Evolutionary conservation across 2,113 vertebrate genomes (phyloP).

Genomic region (Uria aalge): DNA sequence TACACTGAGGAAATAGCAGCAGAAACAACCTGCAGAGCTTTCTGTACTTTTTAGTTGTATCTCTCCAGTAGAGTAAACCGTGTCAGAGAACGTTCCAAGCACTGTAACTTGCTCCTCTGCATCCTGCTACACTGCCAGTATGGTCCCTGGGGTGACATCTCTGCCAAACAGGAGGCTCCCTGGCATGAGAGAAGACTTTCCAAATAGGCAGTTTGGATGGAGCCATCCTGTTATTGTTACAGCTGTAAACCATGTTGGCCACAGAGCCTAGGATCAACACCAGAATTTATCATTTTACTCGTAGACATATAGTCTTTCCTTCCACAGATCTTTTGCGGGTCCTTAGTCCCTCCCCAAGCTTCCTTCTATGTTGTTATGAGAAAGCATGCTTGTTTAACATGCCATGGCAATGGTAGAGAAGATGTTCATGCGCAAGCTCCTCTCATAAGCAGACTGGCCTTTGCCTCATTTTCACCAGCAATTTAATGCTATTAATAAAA

Average conservation of each 20-base stretch:
- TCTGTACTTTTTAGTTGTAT: not conserved
- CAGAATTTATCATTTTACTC: not conserved
- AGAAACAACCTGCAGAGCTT: not conserved
- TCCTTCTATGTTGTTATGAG: not conserved
- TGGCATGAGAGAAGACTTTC: not conserved
- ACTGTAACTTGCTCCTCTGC: not conserved
- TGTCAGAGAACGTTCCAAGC: not conserved
- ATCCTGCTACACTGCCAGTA: not conserved
- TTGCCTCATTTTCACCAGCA: not conserved
- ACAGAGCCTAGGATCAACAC: not conserved
- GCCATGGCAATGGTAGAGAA: not conserved
- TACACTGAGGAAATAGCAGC: accelerated
- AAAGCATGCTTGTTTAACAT: not conserved
- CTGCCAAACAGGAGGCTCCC: not conserved
- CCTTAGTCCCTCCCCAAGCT: not conserved
- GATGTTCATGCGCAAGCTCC: not conserved
- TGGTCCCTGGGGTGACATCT: not conserved
- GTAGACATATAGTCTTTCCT: not conserved
- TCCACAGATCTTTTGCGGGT: not conserved
- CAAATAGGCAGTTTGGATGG: not conserved
- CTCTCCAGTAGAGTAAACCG: not conserved
- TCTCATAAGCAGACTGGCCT: not conserved
- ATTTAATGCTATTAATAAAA: not conserved
- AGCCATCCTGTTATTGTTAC: not conserved
- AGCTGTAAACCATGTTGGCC: not conserved